Base-by-base conservation (phyloP, 2,888 invertebrate genomes). In the Conops quadrifasciatus region DNA sequence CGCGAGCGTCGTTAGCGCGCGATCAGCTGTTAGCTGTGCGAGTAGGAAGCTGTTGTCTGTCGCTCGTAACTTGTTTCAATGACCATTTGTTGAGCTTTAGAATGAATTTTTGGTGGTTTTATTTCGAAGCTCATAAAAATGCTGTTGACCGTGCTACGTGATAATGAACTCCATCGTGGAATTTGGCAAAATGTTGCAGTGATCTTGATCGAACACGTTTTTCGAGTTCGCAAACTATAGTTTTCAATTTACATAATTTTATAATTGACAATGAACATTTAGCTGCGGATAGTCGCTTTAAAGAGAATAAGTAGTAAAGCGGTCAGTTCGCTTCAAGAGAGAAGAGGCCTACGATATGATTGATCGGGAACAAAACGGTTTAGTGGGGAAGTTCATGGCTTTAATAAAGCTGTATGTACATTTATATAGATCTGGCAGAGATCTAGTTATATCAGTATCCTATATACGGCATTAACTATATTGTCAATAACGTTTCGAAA, bases 91-190 rank as follows among this genome's bases (percentile, higher is more conserved):
- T 49, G 49, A 49, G n/a, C n/a, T 53, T 24, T 9, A 19, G 7
- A 53, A n/a, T 21, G 53, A 53, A 5, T 53, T 13, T 53, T 53
- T n/a, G 53, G 53, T 43, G 19, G 36, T 15, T 62, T n/a, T 26
- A 62, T 62, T n/a, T 58, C 26, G n/a, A 16, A 60, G 64, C 47
- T 64, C 47, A 16, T 28, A 28, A 19, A 49, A 65, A 49, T 51
- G 51, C 47, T 65, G 49, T 43, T 62, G 36, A 65, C n/a, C 30
- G 26, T 66, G 56, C 16, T 47, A 28, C 19, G 36, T 58, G 56
- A 28, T 67, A 58, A 43, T 58, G 58, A 58, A 67, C 67, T 67
- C 58, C 26, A 43, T 21, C 26, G 47, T 36, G 28, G 49, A 47
- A 47, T 28, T 28, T 36, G 24, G 24, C 19, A 24, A 15, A 7